Conservation (phyloP, 2,888 invertebrate genomes). For the Odontomyia ornata region DNA sequence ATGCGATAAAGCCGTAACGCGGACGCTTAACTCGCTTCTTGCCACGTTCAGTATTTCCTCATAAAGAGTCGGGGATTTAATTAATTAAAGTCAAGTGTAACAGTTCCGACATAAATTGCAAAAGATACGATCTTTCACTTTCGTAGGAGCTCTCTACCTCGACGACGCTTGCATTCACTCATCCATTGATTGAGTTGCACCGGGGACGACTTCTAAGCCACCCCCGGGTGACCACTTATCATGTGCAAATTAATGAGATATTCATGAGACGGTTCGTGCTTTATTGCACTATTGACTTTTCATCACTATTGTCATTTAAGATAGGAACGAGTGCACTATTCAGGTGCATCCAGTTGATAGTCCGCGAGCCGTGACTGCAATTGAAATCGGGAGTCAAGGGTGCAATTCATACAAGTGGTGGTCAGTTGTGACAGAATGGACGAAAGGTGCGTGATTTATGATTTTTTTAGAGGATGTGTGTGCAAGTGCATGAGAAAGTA, state of each 20-base stretch:
- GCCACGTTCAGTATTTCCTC: not conserved
- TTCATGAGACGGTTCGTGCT: conserved; percentile 3
- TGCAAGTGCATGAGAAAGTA: not conserved
- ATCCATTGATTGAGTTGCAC: conserved; percentile 1
- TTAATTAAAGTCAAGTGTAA: conserved; percentile 5
- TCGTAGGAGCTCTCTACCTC: not conserved
- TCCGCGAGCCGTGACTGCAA: not conserved
- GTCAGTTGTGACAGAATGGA: conserved; percentile 1
- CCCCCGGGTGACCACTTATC: conserved; percentile 8
- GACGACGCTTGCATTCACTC: not conserved
- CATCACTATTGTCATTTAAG: not conserved
- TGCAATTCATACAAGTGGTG: not conserved
- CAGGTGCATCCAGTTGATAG: not conserved
- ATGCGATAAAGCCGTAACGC: not conserved
- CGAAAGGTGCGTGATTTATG: conserved; percentile 2
- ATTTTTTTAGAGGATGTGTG: not conserved
- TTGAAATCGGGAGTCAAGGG: not conserved
- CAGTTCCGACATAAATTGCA: not conserved
- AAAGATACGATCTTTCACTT: conserved; percentile 6
- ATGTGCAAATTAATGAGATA: conserved; percentile 20
- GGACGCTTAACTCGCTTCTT: not conserved
- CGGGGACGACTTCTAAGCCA: not conserved
- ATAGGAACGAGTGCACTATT: not conserved
- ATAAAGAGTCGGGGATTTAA: not conserved
- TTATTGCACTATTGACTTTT: conserved; percentile 23